Base-by-base conservation (phyloP, 2,113 vertebrate species). In the Ammospiza nelsoni region DNA sequence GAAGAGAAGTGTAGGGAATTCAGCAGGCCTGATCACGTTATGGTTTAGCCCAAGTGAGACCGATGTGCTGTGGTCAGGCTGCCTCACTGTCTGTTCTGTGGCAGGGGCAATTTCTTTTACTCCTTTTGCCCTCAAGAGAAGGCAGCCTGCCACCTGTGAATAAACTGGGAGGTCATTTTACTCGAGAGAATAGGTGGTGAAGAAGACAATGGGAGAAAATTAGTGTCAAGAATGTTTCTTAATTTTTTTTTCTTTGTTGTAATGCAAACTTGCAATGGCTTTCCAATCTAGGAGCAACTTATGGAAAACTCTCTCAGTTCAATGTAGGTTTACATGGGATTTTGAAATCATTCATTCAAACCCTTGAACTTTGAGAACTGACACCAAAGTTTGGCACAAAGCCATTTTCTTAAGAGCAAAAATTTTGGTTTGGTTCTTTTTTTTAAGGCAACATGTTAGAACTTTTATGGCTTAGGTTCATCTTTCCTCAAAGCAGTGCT, bases 241-340 rank as follows among this genome's bases (percentile, higher is more conserved):
- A 2, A 7, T 3, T 43, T 66, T 59, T 39, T 39, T 54, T 37
- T 31, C 0, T 12, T 67, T 0, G 0, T n/a, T 86, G 17, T 13
- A 7, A n/a, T 9, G 11, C 18, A 69, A 8, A 24, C 5, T 57
- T 94, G 16, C 8, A 57, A 11, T 49, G 13, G 21, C 12, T 73
- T 65, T 73, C 25, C 61, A 46, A 80, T 67, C 28, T 39, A 71
- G 28, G 41, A 72, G 41, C 22, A 49, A 43, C 15, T 41, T 39
- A 41, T 5, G 29, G 48, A 59, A 84, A 82, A 73, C 49, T 41
- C 33, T 84, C 8, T 79, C 5, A 1, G 28, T 74, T 44, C 37
- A 57, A 2, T 0, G 2, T 22, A 54, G 59, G 4, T 52, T 86
- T 90, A 57, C 13, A 14, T 11, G 20, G 41, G 9, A 75, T 43